phyloP scores from a whole-genome alignment of 1,140 invertebrate genomes.

The Calephelis virginiensis region DNA sequence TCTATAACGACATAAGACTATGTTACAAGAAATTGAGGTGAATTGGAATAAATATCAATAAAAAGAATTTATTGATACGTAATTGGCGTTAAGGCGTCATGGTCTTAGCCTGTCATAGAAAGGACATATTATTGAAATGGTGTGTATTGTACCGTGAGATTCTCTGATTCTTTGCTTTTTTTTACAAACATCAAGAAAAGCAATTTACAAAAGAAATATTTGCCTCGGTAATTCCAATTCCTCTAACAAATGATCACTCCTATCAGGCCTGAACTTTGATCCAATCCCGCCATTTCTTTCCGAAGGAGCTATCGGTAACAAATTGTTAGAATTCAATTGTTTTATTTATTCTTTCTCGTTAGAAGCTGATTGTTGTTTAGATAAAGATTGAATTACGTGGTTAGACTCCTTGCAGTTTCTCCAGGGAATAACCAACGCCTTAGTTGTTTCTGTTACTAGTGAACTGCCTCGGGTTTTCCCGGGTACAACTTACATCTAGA shows the following conservation, averaged over 20 bases:
- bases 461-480: too few species aligned
- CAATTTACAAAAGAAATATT: constrained; percentile 1
- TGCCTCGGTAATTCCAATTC: constrained; percentile 1
- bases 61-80: too few species aligned
- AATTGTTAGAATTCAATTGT: constrained; percentile 1
- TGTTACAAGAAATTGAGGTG: too few species aligned
- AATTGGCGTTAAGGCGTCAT: too few species aligned
- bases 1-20: too few species aligned
- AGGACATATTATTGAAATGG: too few species aligned
- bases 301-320: neutral
- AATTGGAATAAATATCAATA: too few species aligned
- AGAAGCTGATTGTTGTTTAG: constrained; percentile 1
- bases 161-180: too few species aligned
- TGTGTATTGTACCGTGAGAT: too few species aligned
- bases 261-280: constrained; percentile 11
- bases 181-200: too few species aligned
- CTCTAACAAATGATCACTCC: constrained; percentile 9
- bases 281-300: constrained; percentile 6
- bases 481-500: too few species aligned
- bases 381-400: constrained; percentile 1
- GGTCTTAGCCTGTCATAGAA: too few species aligned
- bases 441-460: neutral
- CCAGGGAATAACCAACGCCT: neutral
- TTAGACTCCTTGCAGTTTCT: neutral
- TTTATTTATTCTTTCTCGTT: constrained; percentile 6